A percentile compares a stretch with the other conserved stretches of the same genome.
Evolutionary conservation across 2,113 vertebrate species (phyloP).

Genomic region (Hemibagrus wyckioides): DNA sequence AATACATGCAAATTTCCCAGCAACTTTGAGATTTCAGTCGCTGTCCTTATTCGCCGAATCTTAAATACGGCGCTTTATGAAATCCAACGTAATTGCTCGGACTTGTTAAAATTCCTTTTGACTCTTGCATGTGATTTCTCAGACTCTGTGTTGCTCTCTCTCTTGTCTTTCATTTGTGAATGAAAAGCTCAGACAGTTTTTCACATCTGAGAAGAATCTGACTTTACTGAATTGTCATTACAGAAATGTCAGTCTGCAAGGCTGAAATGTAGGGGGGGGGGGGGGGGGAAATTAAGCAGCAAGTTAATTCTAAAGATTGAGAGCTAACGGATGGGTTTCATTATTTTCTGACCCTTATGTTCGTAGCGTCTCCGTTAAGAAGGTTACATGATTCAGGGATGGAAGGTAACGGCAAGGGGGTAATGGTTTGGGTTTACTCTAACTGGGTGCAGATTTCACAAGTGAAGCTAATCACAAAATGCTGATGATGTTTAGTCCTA

Average conservation of each 20-base stretch:
- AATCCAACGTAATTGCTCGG: not conserved
- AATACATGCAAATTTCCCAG: not conserved
- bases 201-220: not conserved
- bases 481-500: not conserved
- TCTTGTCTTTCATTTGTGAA: conserved; percentile 10
- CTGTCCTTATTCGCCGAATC: not conserved
- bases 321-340: not conserved
- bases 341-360: not conserved
- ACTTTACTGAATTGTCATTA: not conserved
- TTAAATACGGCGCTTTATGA: not conserved
- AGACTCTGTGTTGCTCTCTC: not conserved
- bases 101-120: conserved; percentile 11
- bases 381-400: not conserved
- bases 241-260: not conserved
- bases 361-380: not conserved
- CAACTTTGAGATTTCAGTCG: not conserved
- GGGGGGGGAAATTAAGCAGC: not conserved
- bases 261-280: not conserved
- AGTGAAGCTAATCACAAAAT: not conserved
- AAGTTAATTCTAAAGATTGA: not conserved
- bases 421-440: not conserved
- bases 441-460: not conserved
- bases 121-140: not conserved
- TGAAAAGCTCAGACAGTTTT: not conserved
- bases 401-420: not conserved